Evolutionary conservation across 2,113 vertebrate species (phyloP).

Genomic region (Ctenodactylus gundi): DNA sequence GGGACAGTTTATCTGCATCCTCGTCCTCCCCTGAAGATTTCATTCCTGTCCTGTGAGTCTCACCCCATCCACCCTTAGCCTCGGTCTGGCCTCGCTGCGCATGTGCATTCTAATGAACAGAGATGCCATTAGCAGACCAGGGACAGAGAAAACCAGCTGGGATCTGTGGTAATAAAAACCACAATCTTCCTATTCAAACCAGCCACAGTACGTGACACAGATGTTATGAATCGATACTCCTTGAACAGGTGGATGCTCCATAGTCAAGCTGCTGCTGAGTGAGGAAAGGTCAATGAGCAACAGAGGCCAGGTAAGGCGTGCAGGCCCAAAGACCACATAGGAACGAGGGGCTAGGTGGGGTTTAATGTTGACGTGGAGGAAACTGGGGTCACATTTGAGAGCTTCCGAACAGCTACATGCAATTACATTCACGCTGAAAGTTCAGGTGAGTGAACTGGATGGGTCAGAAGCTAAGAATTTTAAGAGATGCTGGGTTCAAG

Average conservation of each 20-base stretch:
- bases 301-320: not conserved
- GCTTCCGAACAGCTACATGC: not conserved
- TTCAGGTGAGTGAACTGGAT: not conserved
- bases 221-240: not conserved
- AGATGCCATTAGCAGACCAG: not conserved
- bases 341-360: too few relatives aligned
- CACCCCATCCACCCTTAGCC: not conserved
- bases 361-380: not conserved
- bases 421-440: not conserved
- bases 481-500: not conserved
- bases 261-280: not conserved
- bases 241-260: not conserved
- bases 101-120: not conserved
- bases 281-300: not conserved
- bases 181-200: not conserved
- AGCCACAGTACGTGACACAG: not conserved
- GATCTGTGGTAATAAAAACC: constrained; percentile 32
- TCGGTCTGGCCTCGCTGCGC: not conserved
- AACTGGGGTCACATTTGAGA: not conserved
- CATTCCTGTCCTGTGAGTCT: not conserved
- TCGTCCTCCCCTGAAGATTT: not conserved
- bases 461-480: not conserved
- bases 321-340: not conserved
- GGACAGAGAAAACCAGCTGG: not conserved
- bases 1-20: not conserved